Evolutionary conservation across 2,888 invertebrate genomes (phyloP).

Genomic region (Stramonita haemastoma): DNA sequence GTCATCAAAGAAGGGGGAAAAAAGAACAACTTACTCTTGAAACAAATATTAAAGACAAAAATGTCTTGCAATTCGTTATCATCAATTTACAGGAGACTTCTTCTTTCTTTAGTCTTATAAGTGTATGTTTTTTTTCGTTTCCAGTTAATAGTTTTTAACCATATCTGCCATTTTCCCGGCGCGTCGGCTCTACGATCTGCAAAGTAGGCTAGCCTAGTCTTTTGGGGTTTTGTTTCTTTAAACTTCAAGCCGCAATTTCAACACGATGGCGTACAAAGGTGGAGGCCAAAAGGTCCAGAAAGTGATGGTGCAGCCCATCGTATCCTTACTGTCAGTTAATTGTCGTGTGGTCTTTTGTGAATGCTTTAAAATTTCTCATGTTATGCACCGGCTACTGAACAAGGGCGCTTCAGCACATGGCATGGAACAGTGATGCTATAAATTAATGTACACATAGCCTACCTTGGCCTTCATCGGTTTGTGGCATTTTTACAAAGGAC

Average conservation of each 20-base stretch:
- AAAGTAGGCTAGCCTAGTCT: too few relatives aligned
- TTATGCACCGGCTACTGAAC: not conserved
- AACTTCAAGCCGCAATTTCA: not conserved
- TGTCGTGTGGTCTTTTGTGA: not conserved
- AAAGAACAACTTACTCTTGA: too few relatives aligned
- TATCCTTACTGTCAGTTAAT: slow-evolving; percentile 74
- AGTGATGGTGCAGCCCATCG: slow-evolving; percentile 99
- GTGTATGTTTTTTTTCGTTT: not conserved
- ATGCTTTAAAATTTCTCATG: not conserved
- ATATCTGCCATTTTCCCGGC: slow-evolving; percentile 55
- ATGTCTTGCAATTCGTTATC: too few relatives aligned
- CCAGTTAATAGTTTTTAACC: not conserved
- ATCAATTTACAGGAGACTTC: too few relatives aligned
- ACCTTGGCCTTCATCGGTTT: too few relatives aligned
- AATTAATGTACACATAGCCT: too few relatives aligned
- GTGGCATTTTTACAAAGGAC: too few relatives aligned
- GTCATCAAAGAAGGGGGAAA: too few relatives aligned
- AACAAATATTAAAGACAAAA: too few relatives aligned
- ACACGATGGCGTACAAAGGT: slow-evolving; percentile 93
- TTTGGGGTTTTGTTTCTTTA: not conserved
- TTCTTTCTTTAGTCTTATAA: too few relatives aligned
- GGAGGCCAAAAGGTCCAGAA: slow-evolving; percentile 95
- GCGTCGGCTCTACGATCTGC: slow-evolving; percentile 55
- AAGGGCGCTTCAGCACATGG: too few relatives aligned
- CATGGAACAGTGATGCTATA: too few relatives aligned